Conservation (phyloP, 2,888 invertebrate species). For the Ectemnius lituratus region DNA sequence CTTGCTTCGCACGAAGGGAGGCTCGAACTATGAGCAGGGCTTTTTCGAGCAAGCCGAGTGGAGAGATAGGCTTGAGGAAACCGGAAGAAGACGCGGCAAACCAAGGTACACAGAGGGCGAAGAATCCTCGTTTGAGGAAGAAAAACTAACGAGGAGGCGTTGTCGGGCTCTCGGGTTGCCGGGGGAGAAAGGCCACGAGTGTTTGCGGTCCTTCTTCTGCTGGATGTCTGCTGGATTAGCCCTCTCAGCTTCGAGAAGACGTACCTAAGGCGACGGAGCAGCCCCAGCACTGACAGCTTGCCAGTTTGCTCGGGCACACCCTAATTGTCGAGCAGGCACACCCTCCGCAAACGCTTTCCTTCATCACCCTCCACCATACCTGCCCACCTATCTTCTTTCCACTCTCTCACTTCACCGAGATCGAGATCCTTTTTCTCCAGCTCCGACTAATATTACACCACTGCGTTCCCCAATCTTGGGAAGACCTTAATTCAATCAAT, state of each 20-base stretch:
- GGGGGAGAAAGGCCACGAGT: not conserved
- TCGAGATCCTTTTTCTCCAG: constrained; percentile 31
- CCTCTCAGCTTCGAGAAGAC: constrained; percentile 54
- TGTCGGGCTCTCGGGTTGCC: not conserved
- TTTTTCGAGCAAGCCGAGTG: too few relatives aligned
- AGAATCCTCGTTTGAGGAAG: not conserved
- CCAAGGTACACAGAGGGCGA: not conserved
- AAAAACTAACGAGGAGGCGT: constrained; percentile 19
- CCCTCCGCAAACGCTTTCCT: constrained; percentile 69
- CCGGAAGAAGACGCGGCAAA: not conserved
- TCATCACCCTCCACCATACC: constrained; percentile 46
- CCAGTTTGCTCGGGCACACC: constrained; percentile 72
- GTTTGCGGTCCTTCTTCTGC: not conserved
- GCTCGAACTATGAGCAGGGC: not conserved
- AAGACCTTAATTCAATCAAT: not conserved
- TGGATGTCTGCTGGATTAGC: constrained; percentile 54
- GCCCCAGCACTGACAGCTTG: constrained; percentile 60
- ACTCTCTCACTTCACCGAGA: constrained; percentile 7
- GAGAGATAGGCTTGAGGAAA: not conserved
- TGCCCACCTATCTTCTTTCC: constrained; percentile 17
- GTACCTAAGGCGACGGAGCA: constrained; percentile 34
- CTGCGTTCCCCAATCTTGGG: not conserved
- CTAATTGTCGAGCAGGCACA: constrained; percentile 73
- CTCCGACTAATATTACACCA: too few relatives aligned
- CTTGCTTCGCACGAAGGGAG: not conserved